Percentiles rank a stretch among this genome's conserved stretches.
Evolutionary conservation across 2,888 invertebrate species (phyloP).

Genomic region (Acrobasis repandana): DNA sequence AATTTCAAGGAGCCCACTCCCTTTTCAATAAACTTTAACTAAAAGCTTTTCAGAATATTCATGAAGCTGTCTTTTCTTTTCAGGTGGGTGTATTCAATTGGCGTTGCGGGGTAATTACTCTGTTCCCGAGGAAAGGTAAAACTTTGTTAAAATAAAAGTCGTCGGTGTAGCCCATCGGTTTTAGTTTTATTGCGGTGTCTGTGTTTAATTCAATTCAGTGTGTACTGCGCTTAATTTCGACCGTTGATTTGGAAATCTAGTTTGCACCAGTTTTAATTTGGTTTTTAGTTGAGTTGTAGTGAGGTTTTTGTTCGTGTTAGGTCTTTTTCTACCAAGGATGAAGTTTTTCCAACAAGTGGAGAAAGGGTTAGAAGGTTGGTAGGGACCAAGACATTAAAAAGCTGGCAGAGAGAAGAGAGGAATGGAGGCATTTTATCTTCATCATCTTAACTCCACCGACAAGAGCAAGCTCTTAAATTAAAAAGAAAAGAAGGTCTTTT

Average conservation of each 20-base stretch:
- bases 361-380: no score
- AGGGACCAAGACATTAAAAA: no score
- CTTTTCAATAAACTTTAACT: constrained; percentile 73
- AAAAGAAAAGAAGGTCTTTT: no score
- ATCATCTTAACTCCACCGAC: no score
- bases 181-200: constrained; percentile 46
- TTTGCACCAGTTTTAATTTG: constrained; percentile 3
- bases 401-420: no score
- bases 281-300: not conserved
- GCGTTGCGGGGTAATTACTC: constrained; percentile 54
- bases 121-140: constrained; percentile 48
- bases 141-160: constrained; percentile 56
- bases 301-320: not conserved
- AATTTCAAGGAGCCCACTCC: constrained; percentile 25
- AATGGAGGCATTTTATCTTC: no score
- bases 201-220: constrained; percentile 38
- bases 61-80: constrained; percentile 74
- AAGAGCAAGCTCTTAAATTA: no score
- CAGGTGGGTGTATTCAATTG: constrained; percentile 74
- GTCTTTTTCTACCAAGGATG: no score
- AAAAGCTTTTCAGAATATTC: constrained; percentile 78
- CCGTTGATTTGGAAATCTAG: constrained; percentile 16
- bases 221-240: constrained; percentile 20
- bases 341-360: no score
- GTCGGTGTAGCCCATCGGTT: constrained; percentile 34